Base-by-base conservation (phyloP, 2,888 invertebrate genomes). In the Cataglyphis livida region DNA sequence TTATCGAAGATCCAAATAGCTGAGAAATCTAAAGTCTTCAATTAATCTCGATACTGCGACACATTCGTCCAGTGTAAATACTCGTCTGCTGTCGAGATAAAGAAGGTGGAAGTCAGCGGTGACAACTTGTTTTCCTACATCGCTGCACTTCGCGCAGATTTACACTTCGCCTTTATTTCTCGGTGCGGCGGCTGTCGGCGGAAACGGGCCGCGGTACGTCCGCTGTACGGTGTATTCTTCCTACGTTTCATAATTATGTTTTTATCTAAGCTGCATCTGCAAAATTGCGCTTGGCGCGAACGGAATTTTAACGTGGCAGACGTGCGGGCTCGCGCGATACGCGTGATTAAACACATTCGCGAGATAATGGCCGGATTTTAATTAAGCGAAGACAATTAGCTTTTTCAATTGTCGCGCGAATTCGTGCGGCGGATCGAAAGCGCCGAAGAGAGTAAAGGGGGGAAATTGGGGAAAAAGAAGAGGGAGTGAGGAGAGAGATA, bases 121-220 rank as follows among this genome's bases (percentile, higher is more conserved):
- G 88, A 85, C 87, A 85, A 85, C 75, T 79, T 87, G 85, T 83
- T 83, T 85, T 85, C 83, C 82, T 78, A 82, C 83, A 61, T 85
- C 76, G 82, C 84, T 75, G 66, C 18, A 10, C 62, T 68, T 51
- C 21, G 71, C 21, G 65, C 81, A 82, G 85, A 87, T 87, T 87
- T 87, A 85, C 87, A 85, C 87, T 12, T 44, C 15, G 75, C 79
- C 82, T 87, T 84, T 87, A 65, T 85, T 78, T 81, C 59, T 71
- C 57, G 38, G 57, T 35, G 75, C 48, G 71, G 54, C 15, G 51
- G 62, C 32, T 35, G 74, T 38, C 82, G 71, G 62, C 82, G 66
- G 54, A 66, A 65, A 74, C 57, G 61, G 54, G 71, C 15, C 68
- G 82, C 62, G 68, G 71, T 38, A 25, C 65, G 15, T 51, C 59